These are phyloP conservation scores for Myotis vivesi DNA, from an alignment of 2,797 vertebrate species.

Conservation along the genomic window DNA sequence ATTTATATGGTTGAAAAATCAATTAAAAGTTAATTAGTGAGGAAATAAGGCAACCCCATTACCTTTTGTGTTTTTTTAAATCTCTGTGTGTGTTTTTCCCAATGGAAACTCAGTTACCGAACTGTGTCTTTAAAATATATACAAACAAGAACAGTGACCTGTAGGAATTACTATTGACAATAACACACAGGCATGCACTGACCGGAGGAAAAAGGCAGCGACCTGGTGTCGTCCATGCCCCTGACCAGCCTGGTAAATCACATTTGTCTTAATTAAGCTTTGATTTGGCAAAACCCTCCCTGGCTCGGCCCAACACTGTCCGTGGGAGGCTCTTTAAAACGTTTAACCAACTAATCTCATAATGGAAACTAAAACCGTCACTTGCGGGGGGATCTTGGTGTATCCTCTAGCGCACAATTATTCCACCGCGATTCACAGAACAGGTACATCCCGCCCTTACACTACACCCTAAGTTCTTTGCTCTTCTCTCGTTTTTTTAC, in stretches of 20 bases:
- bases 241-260: not conserved
- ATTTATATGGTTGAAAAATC: not conserved
- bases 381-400: not conserved
- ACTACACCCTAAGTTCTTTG: not conserved
- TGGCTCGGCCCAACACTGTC: not conserved
- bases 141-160: not conserved
- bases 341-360: not conserved
- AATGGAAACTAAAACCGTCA: not conserved
- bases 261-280: not conserved
- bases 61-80: not conserved
- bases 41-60: not conserved
- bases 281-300: not conserved
- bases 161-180: not conserved
- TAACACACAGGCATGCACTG: not conserved
- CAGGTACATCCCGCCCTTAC: too few relatives aligned
- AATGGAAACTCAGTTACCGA: not conserved
- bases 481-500: not conserved
- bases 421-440: not conserved
- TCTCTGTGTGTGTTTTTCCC: not conserved
- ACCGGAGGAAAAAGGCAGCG: not conserved
- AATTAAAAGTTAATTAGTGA: not conserved
- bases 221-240: not conserved
- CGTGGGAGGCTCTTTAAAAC: not conserved
- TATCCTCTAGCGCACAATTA: not conserved
- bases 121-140: not conserved